Percentiles rank a stretch among this genome's conserved stretches.
Conservation (phyloP, 2,113 vertebrate species). For the Alexandromys fortis region DNA sequence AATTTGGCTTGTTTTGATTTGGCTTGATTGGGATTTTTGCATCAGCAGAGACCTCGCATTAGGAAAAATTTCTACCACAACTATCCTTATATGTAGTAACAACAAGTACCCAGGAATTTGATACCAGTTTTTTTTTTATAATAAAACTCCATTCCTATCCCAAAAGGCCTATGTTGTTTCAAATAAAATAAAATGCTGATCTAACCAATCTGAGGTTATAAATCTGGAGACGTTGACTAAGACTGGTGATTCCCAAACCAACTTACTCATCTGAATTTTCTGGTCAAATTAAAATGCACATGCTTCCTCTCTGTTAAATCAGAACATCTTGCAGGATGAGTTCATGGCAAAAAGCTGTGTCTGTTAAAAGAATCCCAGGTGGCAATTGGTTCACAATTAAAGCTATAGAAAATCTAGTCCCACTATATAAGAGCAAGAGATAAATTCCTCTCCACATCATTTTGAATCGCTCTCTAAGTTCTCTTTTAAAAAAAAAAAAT, state of each 20-base stretch:
- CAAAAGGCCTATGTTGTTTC: not conserved
- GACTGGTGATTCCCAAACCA: not conserved
- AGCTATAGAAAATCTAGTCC: not conserved
- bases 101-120: slow-evolving; percentile 6
- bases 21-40: no score
- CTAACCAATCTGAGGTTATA: not conserved
- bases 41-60: no score
- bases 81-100: not conserved
- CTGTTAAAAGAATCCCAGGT: not conserved
- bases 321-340: not conserved
- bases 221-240: not conserved
- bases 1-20: no score
- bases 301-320: not conserved
- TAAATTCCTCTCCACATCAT: slow-evolving; percentile 15
- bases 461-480: slow-evolving; percentile 7
- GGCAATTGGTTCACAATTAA: not conserved
- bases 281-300: not conserved
- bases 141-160: slow-evolving; percentile 18
- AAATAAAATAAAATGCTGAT: slow-evolving; percentile 41
- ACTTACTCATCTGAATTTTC: slow-evolving; percentile 31
- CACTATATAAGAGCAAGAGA: not conserved
- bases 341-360: not conserved
- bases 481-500: not conserved
- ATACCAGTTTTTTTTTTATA: slow-evolving; percentile 32
- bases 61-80: no score